Conservation (phyloP, 2,888 invertebrate genomes). For the Scaptomyza polygonia region DNA sequence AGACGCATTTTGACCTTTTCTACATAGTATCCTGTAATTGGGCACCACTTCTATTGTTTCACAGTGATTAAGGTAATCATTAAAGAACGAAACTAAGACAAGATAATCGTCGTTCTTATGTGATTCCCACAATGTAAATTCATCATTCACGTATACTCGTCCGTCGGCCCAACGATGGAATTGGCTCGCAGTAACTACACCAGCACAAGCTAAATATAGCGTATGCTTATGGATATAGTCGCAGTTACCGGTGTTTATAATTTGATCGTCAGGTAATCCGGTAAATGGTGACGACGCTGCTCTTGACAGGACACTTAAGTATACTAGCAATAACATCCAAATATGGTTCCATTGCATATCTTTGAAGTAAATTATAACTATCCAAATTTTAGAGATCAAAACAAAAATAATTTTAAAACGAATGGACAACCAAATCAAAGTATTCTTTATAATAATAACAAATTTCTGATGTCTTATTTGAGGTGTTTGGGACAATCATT, state of each 20-base stretch:
- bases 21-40: not conserved
- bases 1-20: not conserved
- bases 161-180: not conserved
- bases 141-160: not conserved
- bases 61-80: not conserved
- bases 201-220: not conserved
- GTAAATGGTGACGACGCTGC: not conserved
- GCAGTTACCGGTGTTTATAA: not conserved
- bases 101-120: not conserved
- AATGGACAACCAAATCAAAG: too few species aligned
- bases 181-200: fast-evolving
- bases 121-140: not conserved
- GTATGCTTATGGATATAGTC: not conserved
- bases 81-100: not conserved
- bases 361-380: not conserved
- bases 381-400: too few species aligned
- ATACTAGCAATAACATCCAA: not conserved
- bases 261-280: too few species aligned
- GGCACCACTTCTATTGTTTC: not conserved
- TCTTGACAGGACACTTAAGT: not conserved
- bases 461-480: too few species aligned
- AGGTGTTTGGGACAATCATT: too few species aligned
- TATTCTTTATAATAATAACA: too few species aligned
- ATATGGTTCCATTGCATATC: not conserved
- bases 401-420: too few species aligned